These are phyloP conservation scores for Rotaria sp. DNA, from an alignment of 2,888 invertebrate species.

Conservation along the genomic window DNA sequence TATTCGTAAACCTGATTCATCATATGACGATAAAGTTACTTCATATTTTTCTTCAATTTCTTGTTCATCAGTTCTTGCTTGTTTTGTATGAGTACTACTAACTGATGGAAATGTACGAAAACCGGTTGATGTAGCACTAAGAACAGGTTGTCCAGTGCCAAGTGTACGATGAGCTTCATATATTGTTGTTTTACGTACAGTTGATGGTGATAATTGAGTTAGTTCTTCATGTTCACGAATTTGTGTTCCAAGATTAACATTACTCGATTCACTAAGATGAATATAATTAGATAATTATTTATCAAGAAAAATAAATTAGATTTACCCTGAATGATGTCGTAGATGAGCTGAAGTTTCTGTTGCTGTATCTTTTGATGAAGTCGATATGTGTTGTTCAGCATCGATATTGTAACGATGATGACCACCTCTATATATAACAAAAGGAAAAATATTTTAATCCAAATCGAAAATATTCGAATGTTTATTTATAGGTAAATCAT, in stretches of 20 bases:
- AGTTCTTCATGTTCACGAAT: not conserved
- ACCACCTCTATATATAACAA: not conserved
- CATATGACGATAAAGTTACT: not conserved
- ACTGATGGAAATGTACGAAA: not conserved
- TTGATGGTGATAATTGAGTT: not conserved
- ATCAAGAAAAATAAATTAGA: not conserved
- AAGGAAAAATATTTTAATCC: not conserved
- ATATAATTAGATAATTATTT: not conserved
- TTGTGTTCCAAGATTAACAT: not conserved
- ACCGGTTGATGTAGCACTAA: conserved; percentile 15
- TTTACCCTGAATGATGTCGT: not conserved
- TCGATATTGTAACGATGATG: conserved; percentile 26
- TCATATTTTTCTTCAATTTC: not conserved
- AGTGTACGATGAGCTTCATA: not conserved
- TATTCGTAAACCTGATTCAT: not conserved
- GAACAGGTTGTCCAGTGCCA: not conserved
- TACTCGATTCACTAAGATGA: not conserved
- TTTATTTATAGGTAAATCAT: no score
- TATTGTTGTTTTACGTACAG: not conserved
- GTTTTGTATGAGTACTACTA: not conserved
- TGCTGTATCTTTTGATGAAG: not conserved
- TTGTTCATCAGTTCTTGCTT: not conserved
- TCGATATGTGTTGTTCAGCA: not conserved
- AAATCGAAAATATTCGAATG: no score
- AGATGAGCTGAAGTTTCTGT: not conserved